Evolutionary conservation across 2,113 vertebrate species (phyloP).

Genomic region (Polypterus senegalus): DNA sequence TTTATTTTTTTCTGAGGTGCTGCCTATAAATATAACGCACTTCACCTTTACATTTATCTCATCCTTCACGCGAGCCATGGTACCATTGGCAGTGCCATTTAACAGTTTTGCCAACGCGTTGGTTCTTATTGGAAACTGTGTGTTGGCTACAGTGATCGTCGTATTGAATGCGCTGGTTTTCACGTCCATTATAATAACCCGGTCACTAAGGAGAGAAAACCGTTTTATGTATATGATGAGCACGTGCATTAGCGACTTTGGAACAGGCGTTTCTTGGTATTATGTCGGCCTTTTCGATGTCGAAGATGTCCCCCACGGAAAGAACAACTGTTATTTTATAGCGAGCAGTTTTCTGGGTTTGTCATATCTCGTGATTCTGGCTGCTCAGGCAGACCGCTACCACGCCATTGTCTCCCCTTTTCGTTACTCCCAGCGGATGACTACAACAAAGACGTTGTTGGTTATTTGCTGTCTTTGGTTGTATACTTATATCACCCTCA

Average conservation of each 20-base stretch:
- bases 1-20: no score
- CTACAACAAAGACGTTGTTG: slow-evolving; percentile 33
- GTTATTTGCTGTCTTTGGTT: slow-evolving; percentile 45
- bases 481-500: slow-evolving; percentile 45
- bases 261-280: slow-evolving; percentile 51
- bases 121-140: neutral
- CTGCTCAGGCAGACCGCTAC: slow-evolving; percentile 57
- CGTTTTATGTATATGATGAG: neutral
- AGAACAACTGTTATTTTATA: slow-evolving; percentile 40
- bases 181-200: neutral
- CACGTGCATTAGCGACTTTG: slow-evolving; percentile 39
- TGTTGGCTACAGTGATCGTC: neutral
- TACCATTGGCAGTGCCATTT: no score
- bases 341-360: slow-evolving; percentile 50
- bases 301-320: slow-evolving; percentile 32
- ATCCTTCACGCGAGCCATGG: no score
- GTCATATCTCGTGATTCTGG: slow-evolving; percentile 54
- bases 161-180: neutral
- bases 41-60: no score
- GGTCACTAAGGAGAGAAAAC: neutral
- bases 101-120: neutral
- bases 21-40: no score
- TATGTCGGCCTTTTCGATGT: slow-evolving; percentile 47
- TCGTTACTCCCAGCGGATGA: slow-evolving; percentile 46
- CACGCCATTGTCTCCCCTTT: no score